phyloP scores from a whole-genome alignment of 2,888 invertebrate species.

The Aphodius granarius region DNA sequence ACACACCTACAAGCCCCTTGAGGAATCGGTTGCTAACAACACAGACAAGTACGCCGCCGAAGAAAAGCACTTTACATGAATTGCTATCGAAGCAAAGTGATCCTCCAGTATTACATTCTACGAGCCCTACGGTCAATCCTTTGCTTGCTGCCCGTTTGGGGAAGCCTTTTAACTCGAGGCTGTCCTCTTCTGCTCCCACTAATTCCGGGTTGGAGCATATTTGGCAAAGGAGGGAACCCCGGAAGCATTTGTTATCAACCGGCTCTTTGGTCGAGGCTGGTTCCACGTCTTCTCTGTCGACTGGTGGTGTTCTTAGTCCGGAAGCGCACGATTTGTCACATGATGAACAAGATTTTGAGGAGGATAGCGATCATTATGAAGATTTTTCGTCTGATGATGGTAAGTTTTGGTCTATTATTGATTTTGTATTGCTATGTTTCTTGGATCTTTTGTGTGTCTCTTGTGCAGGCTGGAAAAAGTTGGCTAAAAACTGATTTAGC shows the following conservation, averaged over 20 bases:
- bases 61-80: slow-evolving; percentile 63
- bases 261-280: slow-evolving; percentile 84
- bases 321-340: slow-evolving; percentile 78
- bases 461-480: no score
- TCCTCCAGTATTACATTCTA: slow-evolving; percentile 59
- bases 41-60: slow-evolving; percentile 33
- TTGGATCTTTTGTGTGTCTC: no score
- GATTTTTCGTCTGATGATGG: slow-evolving; percentile 83
- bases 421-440: neutral
- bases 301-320: slow-evolving; percentile 81
- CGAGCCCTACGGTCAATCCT: slow-evolving; percentile 45
- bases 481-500: no score
- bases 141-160: slow-evolving; percentile 20
- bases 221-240: slow-evolving; percentile 85
- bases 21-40: neutral
- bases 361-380: slow-evolving; percentile 85
- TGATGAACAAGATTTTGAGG: slow-evolving; percentile 77
- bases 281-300: slow-evolving; percentile 80
- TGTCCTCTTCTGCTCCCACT: slow-evolving; percentile 87
- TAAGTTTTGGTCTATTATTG: no score
- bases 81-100: slow-evolving; percentile 67
- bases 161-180: slow-evolving; percentile 57
- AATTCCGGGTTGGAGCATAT: slow-evolving; percentile 80
- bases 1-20: neutral
- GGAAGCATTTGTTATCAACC: slow-evolving; percentile 83